Base-by-base conservation (phyloP, 2,113 vertebrate species). In the Tenebrosternarchus preto region DNA sequence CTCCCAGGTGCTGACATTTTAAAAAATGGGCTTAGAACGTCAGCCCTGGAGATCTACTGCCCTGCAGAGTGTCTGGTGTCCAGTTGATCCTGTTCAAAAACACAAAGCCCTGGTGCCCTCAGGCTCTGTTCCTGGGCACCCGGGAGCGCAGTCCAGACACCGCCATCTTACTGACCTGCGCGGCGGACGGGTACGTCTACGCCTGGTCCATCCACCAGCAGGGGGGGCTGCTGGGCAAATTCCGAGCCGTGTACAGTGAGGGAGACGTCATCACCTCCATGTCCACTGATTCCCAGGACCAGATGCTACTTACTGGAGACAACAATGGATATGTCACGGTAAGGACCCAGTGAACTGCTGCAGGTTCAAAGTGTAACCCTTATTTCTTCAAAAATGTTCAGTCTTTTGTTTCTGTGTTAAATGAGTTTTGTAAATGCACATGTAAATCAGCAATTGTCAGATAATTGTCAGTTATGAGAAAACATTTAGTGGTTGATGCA, bases 211-310 rank as follows among this genome's bases (percentile, higher is more conserved):
- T 76, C 2, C 78, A 73, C 0, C 60, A 74, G 31, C 76, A 77
- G 0, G 90, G 89, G 19, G 90, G 88, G 53, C 53, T 90, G 75
- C 56, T 90, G 84, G 91, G 88, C 15, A 87, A 82, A 66, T 88
- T 84, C 76, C 33, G 60, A 2, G 87, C 87, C 5, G 86, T 64
- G 11, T 15, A 0, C 0, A 1, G 24, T 0, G 16, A 24, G 0
- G 27, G 39, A 0, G 3, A 57, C 0, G 72, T 50, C 0, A 85
- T 89, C 76, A 83, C 74, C 39, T 11, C 85, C 56, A 83, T 29
- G 76, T 59, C 87, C 80, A 77, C 53, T 0, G 90, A 85, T 0
- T 71, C 82, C 1, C 57, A 81, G 0, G 83, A 80, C 72, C 73
- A 82, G 56, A 84, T 88, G 71, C 80, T 87, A 29, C 19, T 88